Conservation (phyloP, 2,113 vertebrate species). For the Hippotragus niger region DNA sequence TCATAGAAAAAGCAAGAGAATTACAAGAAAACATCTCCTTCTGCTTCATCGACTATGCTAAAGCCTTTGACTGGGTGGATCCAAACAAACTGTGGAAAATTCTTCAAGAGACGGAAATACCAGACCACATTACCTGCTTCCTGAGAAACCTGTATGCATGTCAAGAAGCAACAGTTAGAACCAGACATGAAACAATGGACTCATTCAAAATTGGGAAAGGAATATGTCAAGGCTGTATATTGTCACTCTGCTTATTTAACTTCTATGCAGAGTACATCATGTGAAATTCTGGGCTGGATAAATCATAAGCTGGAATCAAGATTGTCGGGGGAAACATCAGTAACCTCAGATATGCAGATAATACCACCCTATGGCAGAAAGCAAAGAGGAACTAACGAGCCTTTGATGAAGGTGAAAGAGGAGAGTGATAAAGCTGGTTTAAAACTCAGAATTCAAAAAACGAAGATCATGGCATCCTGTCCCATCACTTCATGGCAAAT, state of each 20-base stretch:
- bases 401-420: not conserved
- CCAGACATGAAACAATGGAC: not conserved
- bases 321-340: fast-evolving
- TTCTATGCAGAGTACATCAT: not conserved
- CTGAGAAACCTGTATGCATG: not conserved
- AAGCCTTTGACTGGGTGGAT: not conserved
- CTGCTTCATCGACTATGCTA: not conserved
- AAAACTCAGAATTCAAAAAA: not conserved
- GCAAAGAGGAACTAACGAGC: not conserved
- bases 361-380: not conserved
- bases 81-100: not conserved
- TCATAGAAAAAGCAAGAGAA: not conserved
- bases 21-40: not conserved
- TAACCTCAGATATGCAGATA: not conserved
- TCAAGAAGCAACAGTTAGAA: not conserved
- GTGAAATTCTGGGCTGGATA: not conserved
- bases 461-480: not conserved
- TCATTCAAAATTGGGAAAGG: not conserved
- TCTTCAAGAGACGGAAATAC: not conserved
- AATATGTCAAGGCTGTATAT: not conserved
- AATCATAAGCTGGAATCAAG: not conserved
- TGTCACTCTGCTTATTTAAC: not conserved
- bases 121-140: not conserved
- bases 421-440: not conserved
- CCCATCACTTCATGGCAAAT: not conserved